Evolutionary conservation across 2,888 invertebrate genomes (phyloP).

Genomic region (Melanargia galathea): DNA sequence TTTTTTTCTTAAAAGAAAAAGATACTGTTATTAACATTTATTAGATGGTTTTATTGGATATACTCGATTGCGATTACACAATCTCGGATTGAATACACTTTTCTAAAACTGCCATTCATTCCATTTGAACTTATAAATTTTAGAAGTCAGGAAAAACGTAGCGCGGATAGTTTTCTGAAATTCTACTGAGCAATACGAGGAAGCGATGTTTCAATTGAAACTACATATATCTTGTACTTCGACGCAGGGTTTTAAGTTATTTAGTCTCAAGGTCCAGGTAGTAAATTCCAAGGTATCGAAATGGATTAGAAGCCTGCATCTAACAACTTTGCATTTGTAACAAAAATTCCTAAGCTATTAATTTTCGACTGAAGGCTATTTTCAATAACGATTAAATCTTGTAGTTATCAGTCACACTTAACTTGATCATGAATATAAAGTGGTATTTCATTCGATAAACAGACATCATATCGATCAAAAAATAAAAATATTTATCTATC

Average conservation of each 20-base stretch:
- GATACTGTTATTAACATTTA: too few relatives aligned
- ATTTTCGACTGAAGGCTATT: not conserved
- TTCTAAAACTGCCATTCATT: not conserved
- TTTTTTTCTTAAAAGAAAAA: too few relatives aligned
- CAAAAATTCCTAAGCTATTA: not conserved
- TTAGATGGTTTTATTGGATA: too few relatives aligned
- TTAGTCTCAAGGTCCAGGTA: not conserved
- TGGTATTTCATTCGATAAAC: not conserved
- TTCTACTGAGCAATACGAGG: not conserved
- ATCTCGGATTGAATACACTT: not conserved
- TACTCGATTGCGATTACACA: too few relatives aligned
- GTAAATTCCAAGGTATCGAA: not conserved
- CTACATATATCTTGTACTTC: not conserved
- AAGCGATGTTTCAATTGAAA: not conserved
- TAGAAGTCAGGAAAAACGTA: not conserved
- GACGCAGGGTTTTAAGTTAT: not conserved
- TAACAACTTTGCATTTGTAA: not conserved
- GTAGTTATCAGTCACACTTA: not conserved
- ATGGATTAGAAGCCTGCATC: not conserved
- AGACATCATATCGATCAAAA: slow-evolving; percentile 5
- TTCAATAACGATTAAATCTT: not conserved
- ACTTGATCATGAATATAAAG: not conserved
- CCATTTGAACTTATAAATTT: not conserved
- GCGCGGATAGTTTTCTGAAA: not conserved
- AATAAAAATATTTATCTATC: too few relatives aligned